phyloP scores from a whole-genome alignment of 2,113 vertebrate genomes.

The Ciconia stormi region DNA sequence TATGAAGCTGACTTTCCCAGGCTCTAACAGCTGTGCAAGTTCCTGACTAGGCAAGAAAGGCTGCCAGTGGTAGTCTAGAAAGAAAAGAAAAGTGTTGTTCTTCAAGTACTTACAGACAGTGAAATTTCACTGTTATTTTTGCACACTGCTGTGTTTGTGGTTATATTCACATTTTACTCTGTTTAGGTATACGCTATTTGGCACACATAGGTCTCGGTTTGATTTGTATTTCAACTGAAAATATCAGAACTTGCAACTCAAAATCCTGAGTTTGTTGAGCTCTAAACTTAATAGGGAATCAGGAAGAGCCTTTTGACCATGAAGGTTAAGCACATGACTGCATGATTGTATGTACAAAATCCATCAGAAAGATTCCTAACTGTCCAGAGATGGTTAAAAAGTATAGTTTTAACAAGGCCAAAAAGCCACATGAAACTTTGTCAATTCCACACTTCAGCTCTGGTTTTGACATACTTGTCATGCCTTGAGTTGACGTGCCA shows the following conservation, averaged over 20 bases:
- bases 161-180: not conserved
- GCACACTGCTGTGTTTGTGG: not conserved
- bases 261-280: not conserved
- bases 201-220: accelerated
- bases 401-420: not conserved
- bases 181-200: not conserved
- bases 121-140: not conserved
- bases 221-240: not conserved
- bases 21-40: not conserved
- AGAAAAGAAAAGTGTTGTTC: not conserved
- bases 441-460: not conserved
- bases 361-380: not conserved
- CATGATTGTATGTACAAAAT: not conserved
- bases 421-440: not conserved
- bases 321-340: not conserved
- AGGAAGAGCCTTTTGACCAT: not conserved
- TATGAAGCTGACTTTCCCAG: not conserved
- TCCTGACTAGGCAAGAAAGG: not conserved
- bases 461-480: not conserved
- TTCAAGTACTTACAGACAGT: not conserved
- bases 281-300: not conserved
- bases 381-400: not conserved
- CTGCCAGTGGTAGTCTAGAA: not conserved
- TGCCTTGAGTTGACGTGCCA: not conserved
- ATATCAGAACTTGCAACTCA: not conserved